phyloP scores from a whole-genome alignment of 2,113 vertebrate genomes.

The Thomomys bottae region DNA sequence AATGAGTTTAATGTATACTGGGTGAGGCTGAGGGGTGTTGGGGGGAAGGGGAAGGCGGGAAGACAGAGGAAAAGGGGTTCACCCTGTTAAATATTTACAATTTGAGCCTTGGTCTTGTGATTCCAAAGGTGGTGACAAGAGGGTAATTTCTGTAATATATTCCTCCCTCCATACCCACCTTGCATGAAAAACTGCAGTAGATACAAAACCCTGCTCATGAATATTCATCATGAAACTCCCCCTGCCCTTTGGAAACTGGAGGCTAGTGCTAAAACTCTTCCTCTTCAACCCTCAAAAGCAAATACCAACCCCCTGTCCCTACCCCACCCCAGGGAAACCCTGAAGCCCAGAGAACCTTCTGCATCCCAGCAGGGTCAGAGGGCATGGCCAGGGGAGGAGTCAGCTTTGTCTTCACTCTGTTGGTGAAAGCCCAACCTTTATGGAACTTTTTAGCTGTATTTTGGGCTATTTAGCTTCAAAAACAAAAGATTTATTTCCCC shows the following conservation, averaged over 20 bases:
- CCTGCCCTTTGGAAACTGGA: conserved; percentile 85
- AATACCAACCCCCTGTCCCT: conserved; percentile 54
- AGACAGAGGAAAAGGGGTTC: conserved; percentile 62
- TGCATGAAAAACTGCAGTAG: conserved; percentile 84
- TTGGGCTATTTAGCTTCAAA: conserved; percentile 86
- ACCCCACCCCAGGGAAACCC: conserved; percentile 67
- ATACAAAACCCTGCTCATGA: conserved; percentile 88
- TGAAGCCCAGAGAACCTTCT: conserved; percentile 82
- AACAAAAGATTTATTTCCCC: conserved; percentile 86
- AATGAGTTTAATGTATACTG: conserved; percentile 83
- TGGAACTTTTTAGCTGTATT: conserved; percentile 86
- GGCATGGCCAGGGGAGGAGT: conserved; percentile 84
- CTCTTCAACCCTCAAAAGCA: conserved; percentile 70
- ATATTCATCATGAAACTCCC: conserved; percentile 90
- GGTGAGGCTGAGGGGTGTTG: background rate
- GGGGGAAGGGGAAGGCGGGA: conserved; percentile 50
- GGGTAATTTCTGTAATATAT: conserved; percentile 83
- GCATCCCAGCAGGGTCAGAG: conserved; percentile 85
- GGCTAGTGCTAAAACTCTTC: conserved; percentile 80
- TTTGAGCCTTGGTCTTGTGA: conserved; percentile 72
- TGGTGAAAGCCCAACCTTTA: conserved; percentile 87
- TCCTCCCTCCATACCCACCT: conserved; percentile 89
- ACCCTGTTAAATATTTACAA: conserved; percentile 83
- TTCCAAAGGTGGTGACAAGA: conserved; percentile 80
- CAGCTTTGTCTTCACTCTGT: conserved; percentile 87